These are phyloP conservation scores for Eupristina koningsbergeri DNA, from an alignment of 1,140 invertebrate genomes.

Conservation along the genomic window DNA sequence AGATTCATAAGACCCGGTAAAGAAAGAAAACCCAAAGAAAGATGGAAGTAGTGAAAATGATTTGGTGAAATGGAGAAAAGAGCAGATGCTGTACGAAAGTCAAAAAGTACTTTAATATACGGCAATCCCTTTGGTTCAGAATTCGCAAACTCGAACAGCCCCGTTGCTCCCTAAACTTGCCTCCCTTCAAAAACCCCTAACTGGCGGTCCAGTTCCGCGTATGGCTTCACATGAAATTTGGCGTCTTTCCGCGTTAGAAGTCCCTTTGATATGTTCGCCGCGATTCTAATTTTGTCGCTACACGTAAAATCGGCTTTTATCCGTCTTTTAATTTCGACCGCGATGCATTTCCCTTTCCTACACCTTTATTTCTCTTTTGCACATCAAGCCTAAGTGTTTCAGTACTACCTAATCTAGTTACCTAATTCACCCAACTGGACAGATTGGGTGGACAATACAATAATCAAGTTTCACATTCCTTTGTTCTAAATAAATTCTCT, in stretches of 20 bases:
- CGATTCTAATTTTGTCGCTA: slow-evolving; percentile 60
- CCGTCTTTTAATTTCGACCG: slow-evolving; percentile 43
- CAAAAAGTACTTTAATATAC: slow-evolving; percentile 70
- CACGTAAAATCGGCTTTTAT: slow-evolving; percentile 47
- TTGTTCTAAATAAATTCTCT: too few relatives aligned
- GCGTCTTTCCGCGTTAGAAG: slow-evolving; percentile 58
- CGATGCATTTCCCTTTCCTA: background rate
- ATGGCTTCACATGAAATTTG: slow-evolving; percentile 69
- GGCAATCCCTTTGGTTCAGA: slow-evolving; percentile 66
- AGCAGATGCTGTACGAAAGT: slow-evolving; percentile 39
- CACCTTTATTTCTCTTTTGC: background rate
- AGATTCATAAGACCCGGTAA: too few relatives aligned
- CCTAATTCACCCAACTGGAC: background rate
- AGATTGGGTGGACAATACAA: background rate
- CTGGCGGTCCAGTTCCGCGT: slow-evolving; percentile 38
- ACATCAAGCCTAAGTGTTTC: slow-evolving; percentile 3
- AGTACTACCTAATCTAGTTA: background rate
- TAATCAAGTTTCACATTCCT: background rate
- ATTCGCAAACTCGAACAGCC: slow-evolving; percentile 65
- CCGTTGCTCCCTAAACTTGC: slow-evolving; percentile 44
- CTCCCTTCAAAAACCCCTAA: slow-evolving; percentile 49
- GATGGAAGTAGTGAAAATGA: slow-evolving; percentile 41
- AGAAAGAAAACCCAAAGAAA: slow-evolving; percentile 48
- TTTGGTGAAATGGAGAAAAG: slow-evolving; percentile 41
- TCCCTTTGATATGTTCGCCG: slow-evolving; percentile 61